Evolutionary conservation across 1,140 invertebrate species (phyloP).

Genomic region (Micrasema longulum): DNA sequence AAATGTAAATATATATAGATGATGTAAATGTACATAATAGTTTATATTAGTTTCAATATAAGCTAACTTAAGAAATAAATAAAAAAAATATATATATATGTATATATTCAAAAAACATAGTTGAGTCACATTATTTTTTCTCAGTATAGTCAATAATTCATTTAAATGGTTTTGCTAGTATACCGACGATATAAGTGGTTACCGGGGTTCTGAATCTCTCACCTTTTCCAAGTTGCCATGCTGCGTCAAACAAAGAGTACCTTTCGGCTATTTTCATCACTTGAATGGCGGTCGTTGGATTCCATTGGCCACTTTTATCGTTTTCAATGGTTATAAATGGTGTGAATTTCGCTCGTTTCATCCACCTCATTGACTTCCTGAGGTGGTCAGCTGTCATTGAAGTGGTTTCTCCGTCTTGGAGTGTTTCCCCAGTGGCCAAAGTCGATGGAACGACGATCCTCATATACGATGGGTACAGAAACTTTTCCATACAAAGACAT

Average conservation of each 20-base stretch:
- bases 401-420: too few relatives aligned
- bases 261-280: constrained; percentile 71
- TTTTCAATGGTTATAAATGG: constrained; percentile 67
- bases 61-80: too few relatives aligned
- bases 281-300: constrained; percentile 66
- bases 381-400: constrained; percentile 53
- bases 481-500: constrained; percentile 69
- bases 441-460: constrained; percentile 71
- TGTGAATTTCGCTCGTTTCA: constrained; percentile 63
- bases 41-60: too few relatives aligned
- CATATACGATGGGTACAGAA: constrained; percentile 72
- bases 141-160: too few relatives aligned
- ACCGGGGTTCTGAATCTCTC: too few relatives aligned
- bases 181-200: too few relatives aligned
- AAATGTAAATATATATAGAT: too few relatives aligned
- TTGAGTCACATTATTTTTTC: too few relatives aligned
- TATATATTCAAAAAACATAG: too few relatives aligned
- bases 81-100: too few relatives aligned
- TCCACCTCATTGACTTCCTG: constrained; percentile 61
- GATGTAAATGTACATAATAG: too few relatives aligned
- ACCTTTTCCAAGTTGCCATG: constrained; percentile 78
- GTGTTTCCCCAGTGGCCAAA: constrained; percentile 64
- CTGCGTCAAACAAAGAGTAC: constrained; percentile 67
- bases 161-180: too few relatives aligned
- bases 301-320: constrained; percentile 64